A percentile compares a stretch with the other conserved stretches of the same genome.
These are phyloP conservation scores for Lepilemur septentrionalis DNA, from an alignment of 2,797 vertebrate genomes.

Conservation along the genomic window DNA sequence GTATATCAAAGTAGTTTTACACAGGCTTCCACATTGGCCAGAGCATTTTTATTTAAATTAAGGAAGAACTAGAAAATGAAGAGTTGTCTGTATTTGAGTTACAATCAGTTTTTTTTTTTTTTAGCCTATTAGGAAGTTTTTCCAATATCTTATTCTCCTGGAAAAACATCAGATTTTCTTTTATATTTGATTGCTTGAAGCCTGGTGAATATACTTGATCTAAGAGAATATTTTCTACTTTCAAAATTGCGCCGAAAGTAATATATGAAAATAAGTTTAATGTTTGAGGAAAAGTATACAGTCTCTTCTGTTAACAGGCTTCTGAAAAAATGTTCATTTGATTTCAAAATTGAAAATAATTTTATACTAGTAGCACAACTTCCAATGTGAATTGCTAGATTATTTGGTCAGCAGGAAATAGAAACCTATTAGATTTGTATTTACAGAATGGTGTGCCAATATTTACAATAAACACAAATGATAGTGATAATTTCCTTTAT, in stretches of 20 bases:
- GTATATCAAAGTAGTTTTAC: not conserved
- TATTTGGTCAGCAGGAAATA: not conserved
- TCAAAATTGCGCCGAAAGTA: not conserved
- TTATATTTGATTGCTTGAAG: not conserved
- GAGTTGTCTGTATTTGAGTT: not conserved
- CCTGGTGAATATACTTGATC: not conserved
- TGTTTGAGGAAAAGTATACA: not conserved
- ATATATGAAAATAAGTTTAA: not conserved
- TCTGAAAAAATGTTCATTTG: not conserved
- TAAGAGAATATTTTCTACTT: not conserved
- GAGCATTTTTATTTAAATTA: not conserved
- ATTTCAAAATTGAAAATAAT: not conserved
- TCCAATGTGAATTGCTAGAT: not conserved
- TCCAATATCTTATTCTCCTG: not conserved
- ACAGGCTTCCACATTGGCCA: not conserved
- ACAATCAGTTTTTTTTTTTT: not conserved
- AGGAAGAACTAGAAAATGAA: not conserved
- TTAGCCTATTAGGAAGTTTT: not conserved
- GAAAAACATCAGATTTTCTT: not conserved
- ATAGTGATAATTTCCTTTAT: not conserved
- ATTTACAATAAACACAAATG: not conserved
- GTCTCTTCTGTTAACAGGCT: not conserved
- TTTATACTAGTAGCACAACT: not conserved
- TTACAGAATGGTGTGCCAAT: not conserved
- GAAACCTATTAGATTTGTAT: not conserved